A percentile compares a stretch with the other conserved stretches of the same genome.
Conservation (phyloP, 2,888 invertebrate genomes). For the Dynastes tityus region DNA sequence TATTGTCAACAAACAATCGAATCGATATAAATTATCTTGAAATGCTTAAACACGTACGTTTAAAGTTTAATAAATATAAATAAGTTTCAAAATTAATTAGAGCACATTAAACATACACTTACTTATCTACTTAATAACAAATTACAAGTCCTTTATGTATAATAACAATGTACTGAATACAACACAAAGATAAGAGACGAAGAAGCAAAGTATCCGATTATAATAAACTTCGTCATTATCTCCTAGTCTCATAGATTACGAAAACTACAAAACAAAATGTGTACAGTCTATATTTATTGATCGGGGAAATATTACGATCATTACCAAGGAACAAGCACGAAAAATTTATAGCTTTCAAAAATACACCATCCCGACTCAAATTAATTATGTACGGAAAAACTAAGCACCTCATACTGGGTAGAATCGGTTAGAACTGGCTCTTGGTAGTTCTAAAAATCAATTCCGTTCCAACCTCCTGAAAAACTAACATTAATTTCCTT, state of each 20-base stretch:
- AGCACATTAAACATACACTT: too few species aligned
- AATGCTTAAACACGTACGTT: background rate
- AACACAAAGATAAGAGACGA: too few species aligned
- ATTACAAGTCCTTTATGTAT: too few species aligned
- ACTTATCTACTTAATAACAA: too few species aligned
- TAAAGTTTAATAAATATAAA: too few species aligned
- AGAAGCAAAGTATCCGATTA: too few species aligned
- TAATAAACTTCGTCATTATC: too few species aligned
- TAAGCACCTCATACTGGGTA: conserved; percentile 1
- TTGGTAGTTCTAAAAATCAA: conserved; percentile 29
- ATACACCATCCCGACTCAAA: background rate
- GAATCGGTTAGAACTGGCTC: conserved; percentile 46
- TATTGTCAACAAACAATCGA: conserved; percentile 16
- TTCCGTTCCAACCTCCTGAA: background rate
- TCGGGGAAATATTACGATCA: conserved; percentile 20
- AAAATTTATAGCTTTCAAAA: background rate
- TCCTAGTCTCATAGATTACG: background rate
- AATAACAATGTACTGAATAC: too few species aligned
- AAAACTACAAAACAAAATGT: background rate
- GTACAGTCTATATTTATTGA: conserved; percentile 22
- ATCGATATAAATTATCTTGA: conserved; percentile 15
- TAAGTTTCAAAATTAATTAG: too few species aligned
- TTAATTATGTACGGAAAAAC: conserved; percentile 17
- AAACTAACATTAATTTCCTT: background rate
- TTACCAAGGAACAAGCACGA: background rate